Conservation (phyloP, 2,797 vertebrate species). For the Scarus forsteni region DNA sequence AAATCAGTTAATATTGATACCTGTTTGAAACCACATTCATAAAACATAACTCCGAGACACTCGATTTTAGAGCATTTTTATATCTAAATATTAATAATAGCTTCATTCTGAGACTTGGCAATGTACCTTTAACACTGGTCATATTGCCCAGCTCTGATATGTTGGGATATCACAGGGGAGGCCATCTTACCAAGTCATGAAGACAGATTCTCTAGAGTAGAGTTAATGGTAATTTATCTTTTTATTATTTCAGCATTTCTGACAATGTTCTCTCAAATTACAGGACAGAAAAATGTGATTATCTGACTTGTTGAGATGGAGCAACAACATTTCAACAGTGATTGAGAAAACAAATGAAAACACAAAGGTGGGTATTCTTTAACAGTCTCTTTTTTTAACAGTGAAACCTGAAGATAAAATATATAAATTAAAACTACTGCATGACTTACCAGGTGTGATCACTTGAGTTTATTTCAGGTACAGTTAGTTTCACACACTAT, state of each 20-base stretch:
- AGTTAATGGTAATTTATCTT: too few relatives aligned
- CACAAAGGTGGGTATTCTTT: conserved; percentile 12
- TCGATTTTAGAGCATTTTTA: too few relatives aligned
- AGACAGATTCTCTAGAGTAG: not conserved
- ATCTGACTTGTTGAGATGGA: conserved; percentile 55
- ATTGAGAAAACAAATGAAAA: not conserved
- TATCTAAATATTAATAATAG: too few relatives aligned
- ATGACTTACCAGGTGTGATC: conserved; percentile 65
- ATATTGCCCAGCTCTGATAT: too few relatives aligned
- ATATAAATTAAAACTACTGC: conserved; percentile 33
- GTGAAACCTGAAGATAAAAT: conserved; percentile 11
- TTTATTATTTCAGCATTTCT: too few relatives aligned
- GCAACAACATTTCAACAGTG: not conserved
- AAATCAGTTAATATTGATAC: too few relatives aligned
- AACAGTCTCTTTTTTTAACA: conserved; percentile 1
- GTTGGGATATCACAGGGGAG: not conserved
- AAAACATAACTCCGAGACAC: too few relatives aligned
- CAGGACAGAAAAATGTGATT: not conserved
- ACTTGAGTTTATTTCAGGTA: conserved; percentile 28
- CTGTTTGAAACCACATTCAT: too few relatives aligned
- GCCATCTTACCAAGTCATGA: conserved; percentile 45
- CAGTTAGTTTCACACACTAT: too few relatives aligned
- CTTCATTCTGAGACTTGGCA: too few relatives aligned
- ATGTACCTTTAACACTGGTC: too few relatives aligned
- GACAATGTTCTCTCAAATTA: too few relatives aligned